These are phyloP conservation scores for Calameuta pallipes DNA, from an alignment of 2,888 invertebrate genomes.

Conservation along the genomic window DNA sequence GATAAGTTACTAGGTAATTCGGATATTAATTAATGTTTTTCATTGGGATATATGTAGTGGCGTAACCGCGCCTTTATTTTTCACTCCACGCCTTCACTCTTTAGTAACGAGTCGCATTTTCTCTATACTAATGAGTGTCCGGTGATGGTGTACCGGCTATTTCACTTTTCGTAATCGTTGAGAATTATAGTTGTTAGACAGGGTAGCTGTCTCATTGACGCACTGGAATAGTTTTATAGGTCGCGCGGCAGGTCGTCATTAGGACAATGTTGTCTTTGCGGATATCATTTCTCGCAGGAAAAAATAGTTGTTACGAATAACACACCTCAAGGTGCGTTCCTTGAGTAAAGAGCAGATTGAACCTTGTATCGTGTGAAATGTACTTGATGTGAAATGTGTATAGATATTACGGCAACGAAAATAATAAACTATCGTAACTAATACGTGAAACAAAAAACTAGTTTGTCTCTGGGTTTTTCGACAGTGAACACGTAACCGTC, in stretches of 20 bases:
- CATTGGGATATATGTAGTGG: not conserved
- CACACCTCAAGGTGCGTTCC: not conserved
- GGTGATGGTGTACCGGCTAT: slow-evolving; percentile 6
- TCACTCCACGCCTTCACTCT: not conserved
- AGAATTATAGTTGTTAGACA: slow-evolving; percentile 4
- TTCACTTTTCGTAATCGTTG: slow-evolving; percentile 19
- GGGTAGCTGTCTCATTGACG: not conserved
- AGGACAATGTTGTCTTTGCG: not conserved
- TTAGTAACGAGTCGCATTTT: not conserved
- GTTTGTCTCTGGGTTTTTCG: not conserved
- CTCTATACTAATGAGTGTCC: not conserved
- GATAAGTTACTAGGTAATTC: not conserved
- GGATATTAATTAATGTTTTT: not conserved
- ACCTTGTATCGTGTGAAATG: not conserved
- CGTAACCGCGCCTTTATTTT: not conserved
- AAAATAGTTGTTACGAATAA: not conserved
- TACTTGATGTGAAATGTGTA: not conserved
- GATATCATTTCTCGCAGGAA: not conserved
- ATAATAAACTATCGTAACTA: not conserved
- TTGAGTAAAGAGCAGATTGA: not conserved
- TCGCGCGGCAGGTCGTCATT: not conserved
- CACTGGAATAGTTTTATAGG: not conserved
- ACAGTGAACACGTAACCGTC: not conserved
- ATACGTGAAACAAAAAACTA: not conserved
- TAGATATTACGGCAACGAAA: not conserved